Conservation (phyloP, 1,140 invertebrate species). For the Drosophila biarmipes region DNA sequence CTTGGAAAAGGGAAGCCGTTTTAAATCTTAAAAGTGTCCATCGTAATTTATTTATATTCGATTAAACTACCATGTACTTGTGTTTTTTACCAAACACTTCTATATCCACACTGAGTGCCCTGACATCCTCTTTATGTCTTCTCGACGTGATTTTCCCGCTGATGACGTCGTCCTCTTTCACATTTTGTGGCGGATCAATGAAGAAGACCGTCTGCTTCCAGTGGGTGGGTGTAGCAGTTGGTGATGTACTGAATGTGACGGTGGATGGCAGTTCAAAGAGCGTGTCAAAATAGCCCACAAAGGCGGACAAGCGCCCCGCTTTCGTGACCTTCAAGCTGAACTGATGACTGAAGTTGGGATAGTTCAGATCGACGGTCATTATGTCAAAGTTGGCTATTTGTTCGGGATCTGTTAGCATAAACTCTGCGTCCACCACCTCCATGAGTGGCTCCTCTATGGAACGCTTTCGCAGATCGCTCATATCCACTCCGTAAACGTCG, state of each 20-base stretch:
- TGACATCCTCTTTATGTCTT: slow-evolving; percentile 86
- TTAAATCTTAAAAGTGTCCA: neutral
- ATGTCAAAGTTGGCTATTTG: slow-evolving; percentile 91
- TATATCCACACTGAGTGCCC: slow-evolving; percentile 87
- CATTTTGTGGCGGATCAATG: slow-evolving; percentile 89
- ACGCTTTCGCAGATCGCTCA: slow-evolving; percentile 96
- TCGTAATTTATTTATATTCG: neutral
- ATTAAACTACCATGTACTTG: slow-evolving; percentile 74
- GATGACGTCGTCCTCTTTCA: slow-evolving; percentile 91
- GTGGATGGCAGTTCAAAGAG: slow-evolving; percentile 91
- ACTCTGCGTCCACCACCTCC: slow-evolving; percentile 91
- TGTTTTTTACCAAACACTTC: slow-evolving; percentile 67
- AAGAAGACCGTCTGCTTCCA: slow-evolving; percentile 99
- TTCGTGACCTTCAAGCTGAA: slow-evolving; percentile 90
- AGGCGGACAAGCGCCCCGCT: slow-evolving; percentile 92
- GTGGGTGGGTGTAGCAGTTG: slow-evolving; percentile 91
- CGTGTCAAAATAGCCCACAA: slow-evolving; percentile 97
- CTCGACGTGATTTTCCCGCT: slow-evolving; percentile 88
- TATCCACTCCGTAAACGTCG: slow-evolving; percentile 98
- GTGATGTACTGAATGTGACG: slow-evolving; percentile 90
- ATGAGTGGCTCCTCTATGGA: slow-evolving; percentile 95
- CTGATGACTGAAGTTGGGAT: slow-evolving; percentile 91
- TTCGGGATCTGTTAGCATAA: slow-evolving; percentile 90
- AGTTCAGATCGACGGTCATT: slow-evolving; percentile 91
- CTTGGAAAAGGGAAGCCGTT: neutral